Evolutionary conservation across 23 tunicate genomes (phyloP), one percentile per base, ranked within the genome.

Genomic region (Aplidium turbinatum): DNA sequence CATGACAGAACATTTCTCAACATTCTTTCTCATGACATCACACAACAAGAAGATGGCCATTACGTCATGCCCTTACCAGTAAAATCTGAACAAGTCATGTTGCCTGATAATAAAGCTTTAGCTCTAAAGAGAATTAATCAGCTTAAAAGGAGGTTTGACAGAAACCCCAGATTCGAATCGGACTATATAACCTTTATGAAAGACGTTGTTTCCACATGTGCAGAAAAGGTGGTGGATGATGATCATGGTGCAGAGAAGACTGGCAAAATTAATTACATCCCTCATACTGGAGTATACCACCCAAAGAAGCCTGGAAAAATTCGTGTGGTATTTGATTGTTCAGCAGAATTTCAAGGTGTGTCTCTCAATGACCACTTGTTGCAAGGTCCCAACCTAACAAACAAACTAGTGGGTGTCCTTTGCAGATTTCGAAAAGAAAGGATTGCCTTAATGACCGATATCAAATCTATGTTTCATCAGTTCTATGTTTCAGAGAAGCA

Each of bases 151-250:
- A 48, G 72, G 4, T 65, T 65, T 23, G 6, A 21, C 2, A n/a
- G 4, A 34, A 23, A 47, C 31, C 76, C 58, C 3, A 26, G 18
- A 30, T 47, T 47, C 34, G n/a, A 2, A 21, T 3, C 47, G 23
- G 76, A 70, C 60, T 70, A 47, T 34, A 26, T 47, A 11, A 38
- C 21, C 5, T 47, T n/a, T 70, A 70, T 70, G 76, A 47, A 70
- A 6, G 58, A 70, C 13, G 60, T 70, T 22, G 9, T 67, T 35
- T 29, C 55, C 5, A 38, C 35, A 9, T 67, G 25, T 9, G 73
- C 22, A 7, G 73, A 67, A 38, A 38, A 18, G 29, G 54, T n/a
- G 5, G 53, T 53, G 6, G 20, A 11, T 32, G 20, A 13, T 7
- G 21, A 54, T 11, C 6, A 5, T 5, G 21, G 5, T 20, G 19